Base-by-base conservation (phyloP, 2,888 invertebrate genomes). In the Eilema depressum region DNA sequence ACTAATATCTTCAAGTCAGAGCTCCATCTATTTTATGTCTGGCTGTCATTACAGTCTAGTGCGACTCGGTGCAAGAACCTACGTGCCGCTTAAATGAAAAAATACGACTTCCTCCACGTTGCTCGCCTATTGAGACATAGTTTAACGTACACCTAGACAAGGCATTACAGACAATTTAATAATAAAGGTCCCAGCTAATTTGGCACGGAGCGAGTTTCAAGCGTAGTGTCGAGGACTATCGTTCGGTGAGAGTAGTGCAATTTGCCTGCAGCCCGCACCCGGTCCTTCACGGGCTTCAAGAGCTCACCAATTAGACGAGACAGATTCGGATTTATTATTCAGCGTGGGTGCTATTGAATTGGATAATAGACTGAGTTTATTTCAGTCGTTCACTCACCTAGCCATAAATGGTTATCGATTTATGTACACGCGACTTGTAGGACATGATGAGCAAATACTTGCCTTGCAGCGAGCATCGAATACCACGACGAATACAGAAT, bases 261-360 rank as follows among this genome's bases (percentile, higher is more conserved):
- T 93, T 93, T 91, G 88, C 89, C 83, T 89, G 90, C 91, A 89
- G 87, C 85, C 79, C 83, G 81, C 78, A 75, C 74, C 67, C 82
- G 87, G 85, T 84, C 84, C 89, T 89, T 82, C 81, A 87, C 83
- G 61, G 67, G 69, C 73, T 70, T 85, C 78, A 85, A 90, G 89
- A 89, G 92, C 87, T 83, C 88, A 88, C 93, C 93, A 93, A 94
- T 93, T 94, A 94, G 89, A 86, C 82, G 89, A 88, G 89, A 90
- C 89, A 89, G 91, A 91, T 90, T 90, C 86, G 86, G 86, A 90
- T 92, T 93, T 91, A 90, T 89, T 89, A 91, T 90, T 89, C 90
- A 87, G 85, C 83, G 87, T 88, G 85, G 86, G 87, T 83, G 83
- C 85, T 76, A 85, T 87, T 86, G 88, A 87, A 89, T 88, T 89